phyloP scores from a whole-genome alignment of 2,113 vertebrate genomes.

The Carassius carassius region DNA sequence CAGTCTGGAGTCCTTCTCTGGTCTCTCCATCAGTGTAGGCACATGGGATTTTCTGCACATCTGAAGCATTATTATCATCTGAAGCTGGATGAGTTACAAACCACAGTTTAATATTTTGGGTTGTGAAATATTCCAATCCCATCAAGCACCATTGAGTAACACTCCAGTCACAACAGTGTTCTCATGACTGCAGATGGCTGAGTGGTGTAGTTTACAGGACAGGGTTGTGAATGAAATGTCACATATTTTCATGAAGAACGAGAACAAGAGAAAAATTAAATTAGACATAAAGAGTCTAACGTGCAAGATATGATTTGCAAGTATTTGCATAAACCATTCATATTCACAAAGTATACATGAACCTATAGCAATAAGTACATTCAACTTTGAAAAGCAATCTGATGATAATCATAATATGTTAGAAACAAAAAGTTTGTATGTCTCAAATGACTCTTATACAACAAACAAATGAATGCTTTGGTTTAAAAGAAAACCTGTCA shows the following conservation, averaged over 20 bases:
- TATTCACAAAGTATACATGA: not conserved
- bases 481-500: not conserved
- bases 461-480: not conserved
- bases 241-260: not conserved
- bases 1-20: not conserved
- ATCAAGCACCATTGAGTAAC: not conserved
- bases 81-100: not conserved
- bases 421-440: not conserved
- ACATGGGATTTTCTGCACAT: not conserved
- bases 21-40: not conserved
- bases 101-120: not conserved
- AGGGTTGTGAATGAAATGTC: not conserved
- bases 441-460: not conserved
- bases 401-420: not conserved
- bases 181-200: not conserved
- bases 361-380: not conserved
- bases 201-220: not conserved
- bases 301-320: not conserved
- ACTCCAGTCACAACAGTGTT: not conserved
- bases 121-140: not conserved
- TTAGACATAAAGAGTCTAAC: not conserved
- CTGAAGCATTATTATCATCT: not conserved
- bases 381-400: not conserved
- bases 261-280: too few species aligned
- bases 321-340: conserved; percentile 18